These are phyloP conservation scores for Laticauda colubrina DNA, from an alignment of 2,113 vertebrate species.

Conservation along the genomic window DNA sequence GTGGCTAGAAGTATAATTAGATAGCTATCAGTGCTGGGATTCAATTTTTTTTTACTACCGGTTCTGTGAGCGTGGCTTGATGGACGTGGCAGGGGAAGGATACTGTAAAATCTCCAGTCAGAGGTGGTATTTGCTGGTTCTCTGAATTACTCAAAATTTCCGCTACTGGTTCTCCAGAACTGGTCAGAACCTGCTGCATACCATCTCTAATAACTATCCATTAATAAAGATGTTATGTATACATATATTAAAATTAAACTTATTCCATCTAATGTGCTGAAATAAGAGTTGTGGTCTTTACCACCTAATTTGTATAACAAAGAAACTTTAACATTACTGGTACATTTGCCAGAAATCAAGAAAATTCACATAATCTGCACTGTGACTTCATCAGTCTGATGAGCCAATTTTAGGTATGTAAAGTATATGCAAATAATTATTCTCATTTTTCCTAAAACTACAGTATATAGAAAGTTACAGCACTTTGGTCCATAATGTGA, in stretches of 20 bases:
- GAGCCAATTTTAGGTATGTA: not conserved
- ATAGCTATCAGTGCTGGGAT: conserved; percentile 4
- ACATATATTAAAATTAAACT: conserved; percentile 36
- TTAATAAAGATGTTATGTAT: conserved; percentile 36
- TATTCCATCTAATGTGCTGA: conserved; percentile 9
- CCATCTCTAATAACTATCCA: conserved; percentile 2
- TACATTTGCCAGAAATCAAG: not conserved
- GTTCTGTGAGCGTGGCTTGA: too few relatives aligned
- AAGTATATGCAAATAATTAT: not conserved
- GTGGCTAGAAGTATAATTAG: conserved; percentile 23
- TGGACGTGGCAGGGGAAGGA: too few relatives aligned
- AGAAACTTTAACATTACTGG: not conserved
- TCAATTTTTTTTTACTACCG: too few relatives aligned
- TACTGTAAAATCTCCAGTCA: too few relatives aligned
- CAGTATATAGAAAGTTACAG: not conserved
- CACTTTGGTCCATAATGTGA: not conserved
- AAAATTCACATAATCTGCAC: not conserved
- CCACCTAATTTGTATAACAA: conserved; percentile 24
- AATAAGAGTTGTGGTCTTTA: conserved; percentile 29
- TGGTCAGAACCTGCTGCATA: too few relatives aligned
- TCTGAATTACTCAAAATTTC: too few relatives aligned
- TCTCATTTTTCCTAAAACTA: not conserved
- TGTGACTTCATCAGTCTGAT: not conserved
- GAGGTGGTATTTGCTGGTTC: too few relatives aligned
- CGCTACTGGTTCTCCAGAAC: too few relatives aligned